A percentile compares a stretch with the other conserved stretches of the same genome.
These are phyloP conservation scores for Hestina assimilis DNA, from an alignment of 1,140 invertebrate genomes.

Conservation along the genomic window DNA sequence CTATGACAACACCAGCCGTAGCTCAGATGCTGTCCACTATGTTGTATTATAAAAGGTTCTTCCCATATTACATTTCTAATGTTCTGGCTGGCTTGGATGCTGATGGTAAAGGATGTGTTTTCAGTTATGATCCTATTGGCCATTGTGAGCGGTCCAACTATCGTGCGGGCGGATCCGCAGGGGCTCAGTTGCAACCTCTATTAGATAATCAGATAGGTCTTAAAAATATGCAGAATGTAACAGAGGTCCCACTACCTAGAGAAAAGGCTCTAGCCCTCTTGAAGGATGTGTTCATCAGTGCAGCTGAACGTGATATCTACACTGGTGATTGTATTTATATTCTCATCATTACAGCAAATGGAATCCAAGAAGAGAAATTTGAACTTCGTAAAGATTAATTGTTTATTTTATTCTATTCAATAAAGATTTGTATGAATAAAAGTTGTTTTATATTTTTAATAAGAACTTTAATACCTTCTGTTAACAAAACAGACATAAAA, in stretches of 20 bases:
- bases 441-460: conserved; percentile 17
- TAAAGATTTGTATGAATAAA: conserved; percentile 39
- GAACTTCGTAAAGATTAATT: conserved; percentile 87
- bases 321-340: conserved; percentile 96
- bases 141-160: conserved; percentile 91
- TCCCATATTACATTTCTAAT: conserved; percentile 98
- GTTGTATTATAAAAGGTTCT: conserved; percentile 98
- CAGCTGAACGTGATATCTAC: conserved; percentile 97
- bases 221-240: conserved; percentile 89
- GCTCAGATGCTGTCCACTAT: conserved; percentile 97
- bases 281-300: conserved; percentile 97
- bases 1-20: conserved; percentile 94
- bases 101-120: conserved; percentile 95
- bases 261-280: conserved; percentile 91
- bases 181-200: conserved; percentile 89
- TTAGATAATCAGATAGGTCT: conserved; percentile 94
- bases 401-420: conserved; percentile 33
- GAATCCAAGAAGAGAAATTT: conserved; percentile 85
- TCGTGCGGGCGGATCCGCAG: conserved; percentile 91
- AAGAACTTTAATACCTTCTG: conserved; percentile 26
- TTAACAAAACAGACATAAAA: conserved; percentile 36
- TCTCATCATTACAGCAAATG: conserved; percentile 94
- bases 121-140: conserved; percentile 98
- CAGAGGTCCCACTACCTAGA: conserved; percentile 80
- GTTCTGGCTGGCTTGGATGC: conserved; percentile 93